phyloP scores from a whole-genome alignment of 2,888 invertebrate genomes.

The Drosophila lacicola region DNA sequence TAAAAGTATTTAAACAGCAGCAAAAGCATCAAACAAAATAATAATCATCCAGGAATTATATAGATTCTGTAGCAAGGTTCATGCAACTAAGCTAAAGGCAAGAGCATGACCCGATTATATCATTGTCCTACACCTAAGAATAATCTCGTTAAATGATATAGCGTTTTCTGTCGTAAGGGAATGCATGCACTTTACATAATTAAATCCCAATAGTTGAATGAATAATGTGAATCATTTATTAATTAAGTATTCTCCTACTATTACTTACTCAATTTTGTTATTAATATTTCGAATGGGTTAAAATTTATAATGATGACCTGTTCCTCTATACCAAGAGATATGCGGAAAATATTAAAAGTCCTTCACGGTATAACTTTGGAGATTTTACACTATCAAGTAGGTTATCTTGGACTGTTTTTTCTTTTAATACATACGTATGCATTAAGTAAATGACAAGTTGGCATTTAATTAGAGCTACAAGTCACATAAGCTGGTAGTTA shows the following conservation, averaged over 20 bases:
- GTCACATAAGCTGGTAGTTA: not conserved
- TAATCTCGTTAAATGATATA: conserved; percentile 1
- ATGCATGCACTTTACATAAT: not conserved
- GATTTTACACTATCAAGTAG: no score
- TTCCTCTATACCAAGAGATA: not conserved
- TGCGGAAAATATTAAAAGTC: not conserved
- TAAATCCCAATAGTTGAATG: not conserved
- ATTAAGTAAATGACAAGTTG: conserved; percentile 5
- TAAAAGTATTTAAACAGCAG: not conserved
- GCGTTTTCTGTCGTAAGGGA: not conserved
- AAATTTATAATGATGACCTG: no score
- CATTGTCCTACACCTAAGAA: not conserved
- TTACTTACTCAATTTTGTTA: not conserved
- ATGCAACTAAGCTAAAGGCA: not conserved
- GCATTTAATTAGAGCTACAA: conserved; percentile 12
- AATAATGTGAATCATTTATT: not conserved
- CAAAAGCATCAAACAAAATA: conserved; percentile 9
- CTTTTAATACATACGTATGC: not conserved
- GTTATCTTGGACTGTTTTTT: no score
- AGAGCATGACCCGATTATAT: conserved; percentile 15
- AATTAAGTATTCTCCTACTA: not conserved
- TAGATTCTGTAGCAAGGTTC: conserved; percentile 3
- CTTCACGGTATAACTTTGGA: no score
- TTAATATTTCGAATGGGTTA: not conserved
- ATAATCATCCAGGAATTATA: conserved; percentile 14